Conservation (phyloP, 2,888 invertebrate species). For the Megalurothrips usitatus region DNA sequence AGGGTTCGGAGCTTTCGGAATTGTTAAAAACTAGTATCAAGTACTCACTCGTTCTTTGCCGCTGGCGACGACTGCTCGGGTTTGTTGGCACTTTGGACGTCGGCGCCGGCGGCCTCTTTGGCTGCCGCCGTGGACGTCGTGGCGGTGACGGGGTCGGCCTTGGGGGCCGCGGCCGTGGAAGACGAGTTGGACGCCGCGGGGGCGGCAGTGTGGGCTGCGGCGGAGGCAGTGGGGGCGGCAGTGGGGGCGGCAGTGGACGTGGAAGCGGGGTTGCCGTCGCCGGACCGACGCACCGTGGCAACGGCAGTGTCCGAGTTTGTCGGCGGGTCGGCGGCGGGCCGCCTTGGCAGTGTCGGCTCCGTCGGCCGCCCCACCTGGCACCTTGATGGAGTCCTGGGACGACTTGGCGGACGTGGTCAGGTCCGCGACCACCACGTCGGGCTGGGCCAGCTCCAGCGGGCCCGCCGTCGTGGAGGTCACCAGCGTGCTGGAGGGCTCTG, state of each 20-base stretch:
- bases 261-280: neutral
- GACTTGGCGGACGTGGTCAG: neutral
- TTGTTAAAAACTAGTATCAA: too few species aligned
- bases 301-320: neutral
- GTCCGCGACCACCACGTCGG: constrained; percentile 1
- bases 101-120: neutral
- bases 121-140: neutral
- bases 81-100: neutral
- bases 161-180: neutral
- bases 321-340: neutral
- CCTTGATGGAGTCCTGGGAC: constrained; percentile 8
- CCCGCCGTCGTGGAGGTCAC: neutral
- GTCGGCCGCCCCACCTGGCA: neutral
- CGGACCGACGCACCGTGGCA: neutral
- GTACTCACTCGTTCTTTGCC: neutral
- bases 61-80: neutral
- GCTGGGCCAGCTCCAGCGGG: constrained; percentile 1
- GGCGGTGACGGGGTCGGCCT: neutral
- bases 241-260: neutral
- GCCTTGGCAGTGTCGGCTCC: neutral
- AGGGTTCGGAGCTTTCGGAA: too few species aligned
- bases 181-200: neutral
- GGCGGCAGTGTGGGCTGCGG: neutral
- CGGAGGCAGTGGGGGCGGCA: neutral
- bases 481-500: constrained; percentile 6